Evolutionary conservation across 2,113 vertebrate species (phyloP).

Genomic region (Paraplagusia blochii): DNA sequence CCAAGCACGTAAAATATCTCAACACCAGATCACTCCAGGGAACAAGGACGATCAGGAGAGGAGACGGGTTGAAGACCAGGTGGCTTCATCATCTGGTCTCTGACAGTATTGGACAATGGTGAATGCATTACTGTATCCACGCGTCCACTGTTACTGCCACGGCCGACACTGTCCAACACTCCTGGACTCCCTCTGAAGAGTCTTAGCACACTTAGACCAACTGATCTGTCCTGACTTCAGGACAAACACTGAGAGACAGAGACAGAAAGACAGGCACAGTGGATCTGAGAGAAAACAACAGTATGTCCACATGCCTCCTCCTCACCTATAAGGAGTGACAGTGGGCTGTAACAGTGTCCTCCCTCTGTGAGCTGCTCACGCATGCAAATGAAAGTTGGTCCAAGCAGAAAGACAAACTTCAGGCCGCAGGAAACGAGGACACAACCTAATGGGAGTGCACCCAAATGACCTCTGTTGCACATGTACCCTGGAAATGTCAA

Average conservation of each 20-base stretch:
- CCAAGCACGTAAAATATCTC: too few species aligned
- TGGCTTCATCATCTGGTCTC: too few species aligned
- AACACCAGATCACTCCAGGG: too few species aligned
- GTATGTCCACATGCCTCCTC: slow-evolving; percentile 27
- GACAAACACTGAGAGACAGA: too few species aligned
- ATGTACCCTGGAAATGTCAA: slow-evolving; percentile 19
- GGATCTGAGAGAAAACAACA: slow-evolving; percentile 45
- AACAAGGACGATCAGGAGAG: too few species aligned
- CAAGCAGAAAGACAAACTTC: too few species aligned
- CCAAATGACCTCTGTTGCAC: background rate
- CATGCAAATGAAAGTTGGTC: slow-evolving; percentile 34
- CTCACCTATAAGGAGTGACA: slow-evolving; percentile 5
- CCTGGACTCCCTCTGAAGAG: slow-evolving; percentile 48
- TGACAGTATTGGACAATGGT: too few species aligned
- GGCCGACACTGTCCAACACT: slow-evolving; percentile 37
- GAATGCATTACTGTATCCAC: too few species aligned
- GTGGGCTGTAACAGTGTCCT: slow-evolving; percentile 40
- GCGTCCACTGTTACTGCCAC: slow-evolving; percentile 24
- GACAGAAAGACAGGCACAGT: slow-evolving; percentile 26
- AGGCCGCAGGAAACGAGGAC: too few species aligned
- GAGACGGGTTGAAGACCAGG: too few species aligned
- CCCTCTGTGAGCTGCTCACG: slow-evolving; percentile 30
- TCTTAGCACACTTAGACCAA: slow-evolving; percentile 56
- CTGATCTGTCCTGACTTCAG: slow-evolving; percentile 53
- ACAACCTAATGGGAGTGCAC: too few species aligned